phyloP scores from a whole-genome alignment of 2,888 invertebrate species.

The Pilophorus perplexus region DNA sequence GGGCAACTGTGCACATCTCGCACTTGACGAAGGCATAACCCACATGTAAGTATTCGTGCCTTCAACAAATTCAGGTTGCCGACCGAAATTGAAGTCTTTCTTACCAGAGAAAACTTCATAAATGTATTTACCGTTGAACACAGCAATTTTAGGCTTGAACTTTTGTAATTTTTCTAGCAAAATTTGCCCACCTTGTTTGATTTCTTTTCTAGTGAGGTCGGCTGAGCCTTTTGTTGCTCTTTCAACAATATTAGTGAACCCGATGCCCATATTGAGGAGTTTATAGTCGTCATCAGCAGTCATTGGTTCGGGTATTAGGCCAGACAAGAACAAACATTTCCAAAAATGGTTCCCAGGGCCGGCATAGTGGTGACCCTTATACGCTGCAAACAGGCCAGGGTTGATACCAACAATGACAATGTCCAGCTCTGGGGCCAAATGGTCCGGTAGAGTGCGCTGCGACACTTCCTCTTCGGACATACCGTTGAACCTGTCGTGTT shows the following conservation, averaged over 20 bases:
- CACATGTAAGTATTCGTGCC: slow-evolving; percentile 96
- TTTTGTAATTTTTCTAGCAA: slow-evolving; percentile 83
- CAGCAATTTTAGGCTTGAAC: slow-evolving; percentile 93
- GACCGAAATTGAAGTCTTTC: slow-evolving; percentile 94
- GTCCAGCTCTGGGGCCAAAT: slow-evolving; percentile 77
- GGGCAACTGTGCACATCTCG: slow-evolving; percentile 92
- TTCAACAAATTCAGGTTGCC: slow-evolving; percentile 88
- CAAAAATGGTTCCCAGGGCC: slow-evolving; percentile 99
- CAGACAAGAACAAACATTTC: slow-evolving; percentile 94
- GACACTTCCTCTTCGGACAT: slow-evolving; percentile 95
- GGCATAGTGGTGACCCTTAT: slow-evolving; percentile 97
- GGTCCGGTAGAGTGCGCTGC: slow-evolving; percentile 88
- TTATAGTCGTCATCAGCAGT: slow-evolving; percentile 94
- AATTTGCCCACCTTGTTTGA: slow-evolving; percentile 86
- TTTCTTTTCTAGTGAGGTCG: slow-evolving; percentile 88
- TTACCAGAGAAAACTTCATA: slow-evolving; percentile 96
- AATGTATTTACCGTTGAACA: slow-evolving; percentile 96
- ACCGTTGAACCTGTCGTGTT: slow-evolving; percentile 89
- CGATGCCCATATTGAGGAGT: slow-evolving; percentile 88
- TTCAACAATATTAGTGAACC: slow-evolving; percentile 96
- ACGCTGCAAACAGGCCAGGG: slow-evolving; percentile 94
- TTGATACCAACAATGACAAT: slow-evolving; percentile 74
- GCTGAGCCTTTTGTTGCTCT: slow-evolving; percentile 94
- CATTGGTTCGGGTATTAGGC: slow-evolving; percentile 90
- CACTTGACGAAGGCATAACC: slow-evolving; percentile 99